phyloP scores from a whole-genome alignment of 2,888 invertebrate species.

The Philaethria dido region DNA sequence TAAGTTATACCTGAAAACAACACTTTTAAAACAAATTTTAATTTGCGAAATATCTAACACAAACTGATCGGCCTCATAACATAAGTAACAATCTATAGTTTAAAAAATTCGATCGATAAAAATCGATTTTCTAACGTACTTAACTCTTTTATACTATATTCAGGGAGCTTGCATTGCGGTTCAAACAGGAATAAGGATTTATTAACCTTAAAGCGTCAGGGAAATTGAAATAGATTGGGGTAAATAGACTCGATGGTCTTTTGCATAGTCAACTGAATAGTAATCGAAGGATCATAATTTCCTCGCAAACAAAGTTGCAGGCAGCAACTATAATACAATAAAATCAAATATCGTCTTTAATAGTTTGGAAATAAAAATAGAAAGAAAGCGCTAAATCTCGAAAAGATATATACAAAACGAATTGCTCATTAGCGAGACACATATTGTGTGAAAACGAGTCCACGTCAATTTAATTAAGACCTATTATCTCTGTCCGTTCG shows the following conservation, averaged over 20 bases:
- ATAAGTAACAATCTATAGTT: no score
- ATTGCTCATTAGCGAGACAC: constrained; percentile 17
- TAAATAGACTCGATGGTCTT: not conserved
- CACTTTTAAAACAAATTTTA: no score
- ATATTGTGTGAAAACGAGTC: constrained; percentile 16
- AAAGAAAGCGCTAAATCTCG: not conserved
- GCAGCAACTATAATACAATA: no score
- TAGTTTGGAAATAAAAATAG: not conserved
- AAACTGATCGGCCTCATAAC: no score
- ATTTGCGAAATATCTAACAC: no score
- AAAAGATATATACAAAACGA: not conserved
- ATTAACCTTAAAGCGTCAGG: constrained; percentile 16
- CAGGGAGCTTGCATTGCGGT: constrained; percentile 4
- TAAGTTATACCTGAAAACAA: no score
- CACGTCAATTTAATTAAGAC: constrained; percentile 22
- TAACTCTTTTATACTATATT: constrained; percentile 46
- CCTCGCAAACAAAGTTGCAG: no score
- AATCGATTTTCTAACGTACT: constrained; percentile 53
- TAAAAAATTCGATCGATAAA: constrained; percentile 41
- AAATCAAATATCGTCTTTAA: no score
- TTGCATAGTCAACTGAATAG: not conserved
- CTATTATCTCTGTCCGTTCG: constrained; percentile 19
- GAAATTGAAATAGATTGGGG: constrained; percentile 23
- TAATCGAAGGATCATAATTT: no score
- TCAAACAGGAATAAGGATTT: constrained; percentile 28